These are phyloP conservation scores for Oreocharis arfaki DNA, from an alignment of 2,113 vertebrate species.

Conservation along the genomic window DNA sequence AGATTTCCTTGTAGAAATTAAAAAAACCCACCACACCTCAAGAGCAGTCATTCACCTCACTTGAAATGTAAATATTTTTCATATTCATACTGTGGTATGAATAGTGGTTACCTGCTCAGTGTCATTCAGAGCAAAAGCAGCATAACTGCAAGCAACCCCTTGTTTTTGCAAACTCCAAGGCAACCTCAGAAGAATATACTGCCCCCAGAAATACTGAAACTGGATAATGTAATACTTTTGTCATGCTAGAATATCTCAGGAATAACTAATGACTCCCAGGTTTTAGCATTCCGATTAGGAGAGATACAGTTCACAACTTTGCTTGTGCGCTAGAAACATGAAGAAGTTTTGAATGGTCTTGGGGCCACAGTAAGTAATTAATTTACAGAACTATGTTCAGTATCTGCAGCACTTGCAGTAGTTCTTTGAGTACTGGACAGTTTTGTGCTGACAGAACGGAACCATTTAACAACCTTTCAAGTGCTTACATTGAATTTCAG, in stretches of 20 bases:
- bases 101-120: neutral
- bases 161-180: neutral
- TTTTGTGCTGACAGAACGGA: neutral
- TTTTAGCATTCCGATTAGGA: neutral
- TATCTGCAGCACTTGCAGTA: neutral
- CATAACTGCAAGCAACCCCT: neutral
- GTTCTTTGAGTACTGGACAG: neutral
- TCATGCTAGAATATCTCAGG: neutral
- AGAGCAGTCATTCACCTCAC: neutral
- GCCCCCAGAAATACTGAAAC: neutral
- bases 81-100: neutral
- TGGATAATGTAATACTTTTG: neutral
- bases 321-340: neutral
- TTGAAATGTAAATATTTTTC: neutral
- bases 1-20: neutral
- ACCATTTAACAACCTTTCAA: neutral
- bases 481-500: neutral
- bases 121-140: neutral
- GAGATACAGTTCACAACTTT: neutral
- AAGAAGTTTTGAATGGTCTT: neutral
- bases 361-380: neutral
- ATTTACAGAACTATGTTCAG: neutral
- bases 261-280: neutral
- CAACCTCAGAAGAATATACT: neutral
- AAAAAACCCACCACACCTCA: neutral